Percentiles rank a stretch among this genome's conserved stretches.
Conservation (phyloP, 2,113 vertebrate species). For the Aplodontia rufa region DNA sequence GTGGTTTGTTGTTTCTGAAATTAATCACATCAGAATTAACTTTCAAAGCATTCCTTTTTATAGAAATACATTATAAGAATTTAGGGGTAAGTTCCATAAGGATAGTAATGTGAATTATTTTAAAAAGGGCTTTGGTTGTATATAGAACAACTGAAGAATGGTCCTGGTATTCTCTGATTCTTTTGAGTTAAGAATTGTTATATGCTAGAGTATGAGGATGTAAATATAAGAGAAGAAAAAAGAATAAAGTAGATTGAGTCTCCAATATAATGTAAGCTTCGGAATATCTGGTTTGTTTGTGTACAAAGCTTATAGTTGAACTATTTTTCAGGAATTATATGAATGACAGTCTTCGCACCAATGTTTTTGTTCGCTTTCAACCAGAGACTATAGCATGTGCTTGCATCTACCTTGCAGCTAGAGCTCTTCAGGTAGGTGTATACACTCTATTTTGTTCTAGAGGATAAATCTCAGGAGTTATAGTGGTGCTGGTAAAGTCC, state of each 20-base stretch:
- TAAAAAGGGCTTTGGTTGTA: constrained; percentile 18
- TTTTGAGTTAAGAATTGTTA: constrained; percentile 51
- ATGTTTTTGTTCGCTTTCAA: constrained; percentile 98
- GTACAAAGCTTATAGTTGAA: constrained; percentile 43
- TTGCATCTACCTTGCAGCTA: constrained; percentile 97
- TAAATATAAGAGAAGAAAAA: constrained; percentile 85
- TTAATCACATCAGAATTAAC: constrained; percentile 71
- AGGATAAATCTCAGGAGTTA: neutral
- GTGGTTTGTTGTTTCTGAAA: constrained; percentile 67
- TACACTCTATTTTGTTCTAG: neutral
- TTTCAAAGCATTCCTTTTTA: constrained; percentile 67
- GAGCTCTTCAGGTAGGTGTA: constrained; percentile 93
- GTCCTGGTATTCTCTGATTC: constrained; percentile 53
- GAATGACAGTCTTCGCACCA: constrained; percentile 98
- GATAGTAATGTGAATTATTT: neutral
- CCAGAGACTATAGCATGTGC: constrained; percentile 98
- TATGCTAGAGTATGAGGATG: neutral
- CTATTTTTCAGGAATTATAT: constrained; percentile 96
- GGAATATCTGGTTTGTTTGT: neutral
- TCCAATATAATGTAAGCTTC: constrained; percentile 81
- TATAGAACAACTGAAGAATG: neutral
- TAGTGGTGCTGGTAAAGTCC: neutral
- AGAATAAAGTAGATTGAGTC: constrained; percentile 97
- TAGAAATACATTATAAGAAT: neutral
- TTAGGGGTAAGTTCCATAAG: constrained; percentile 23